phyloP scores from a whole-genome alignment of 2,113 vertebrate genomes.

The Cynoglossus semilaevis region DNA sequence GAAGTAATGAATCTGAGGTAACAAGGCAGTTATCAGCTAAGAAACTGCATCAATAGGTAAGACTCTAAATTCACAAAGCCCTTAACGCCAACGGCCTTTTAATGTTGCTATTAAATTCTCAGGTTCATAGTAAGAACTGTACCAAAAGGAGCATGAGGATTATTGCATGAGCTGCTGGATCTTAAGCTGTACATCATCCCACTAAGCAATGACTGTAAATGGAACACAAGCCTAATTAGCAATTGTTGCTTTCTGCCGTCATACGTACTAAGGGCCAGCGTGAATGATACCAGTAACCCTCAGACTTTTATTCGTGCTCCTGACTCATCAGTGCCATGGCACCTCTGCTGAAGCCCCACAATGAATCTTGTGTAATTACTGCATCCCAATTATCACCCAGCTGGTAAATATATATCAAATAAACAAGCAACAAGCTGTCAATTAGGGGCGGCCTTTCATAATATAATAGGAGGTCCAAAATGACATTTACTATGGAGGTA shows the following conservation, averaged over 20 bases:
- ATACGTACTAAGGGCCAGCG: conserved; percentile 55
- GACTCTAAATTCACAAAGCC: conserved; percentile 44
- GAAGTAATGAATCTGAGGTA: conserved; percentile 66
- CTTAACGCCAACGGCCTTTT: conserved; percentile 39
- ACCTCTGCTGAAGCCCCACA: conserved; percentile 48
- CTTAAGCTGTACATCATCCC: conserved; percentile 37
- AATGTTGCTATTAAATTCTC: conserved; percentile 47
- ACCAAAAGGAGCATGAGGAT: conserved; percentile 5
- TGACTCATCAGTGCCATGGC: conserved; percentile 47
- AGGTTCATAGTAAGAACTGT: conserved; percentile 39
- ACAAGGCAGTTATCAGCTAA: conserved; percentile 64
- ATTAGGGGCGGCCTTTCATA: conserved; percentile 63
- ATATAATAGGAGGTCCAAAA: too few species aligned
- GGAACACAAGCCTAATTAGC: conserved; percentile 64
- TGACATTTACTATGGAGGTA: too few species aligned
- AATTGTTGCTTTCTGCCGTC: conserved; percentile 42
- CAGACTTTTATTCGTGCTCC: conserved; percentile 63
- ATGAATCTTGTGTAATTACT: conserved; percentile 74
- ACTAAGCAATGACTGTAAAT: conserved; percentile 53
- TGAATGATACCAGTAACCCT: conserved; percentile 56
- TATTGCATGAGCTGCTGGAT: conserved; percentile 38
- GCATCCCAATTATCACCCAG: conserved; percentile 72
- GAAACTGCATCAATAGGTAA: conserved; percentile 51
- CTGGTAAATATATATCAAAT: conserved; percentile 78
- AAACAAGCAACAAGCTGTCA: conserved; percentile 79